phyloP scores from a whole-genome alignment of 2,888 invertebrate species.

The Epinotia ramella region DNA sequence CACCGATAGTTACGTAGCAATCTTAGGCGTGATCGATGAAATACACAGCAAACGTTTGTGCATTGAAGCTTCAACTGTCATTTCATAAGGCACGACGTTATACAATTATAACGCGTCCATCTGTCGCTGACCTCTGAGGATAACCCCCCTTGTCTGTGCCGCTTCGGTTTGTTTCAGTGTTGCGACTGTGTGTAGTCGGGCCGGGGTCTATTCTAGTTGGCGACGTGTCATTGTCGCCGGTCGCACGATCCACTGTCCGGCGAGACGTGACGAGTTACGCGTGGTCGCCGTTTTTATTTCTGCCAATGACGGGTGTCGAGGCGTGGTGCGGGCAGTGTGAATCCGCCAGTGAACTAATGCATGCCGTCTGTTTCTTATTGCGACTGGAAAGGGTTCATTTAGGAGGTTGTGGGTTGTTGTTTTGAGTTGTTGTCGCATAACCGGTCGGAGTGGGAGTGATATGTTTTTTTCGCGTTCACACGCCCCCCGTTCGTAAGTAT shows the following conservation, averaged over 20 bases:
- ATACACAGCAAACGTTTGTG: slow-evolving; percentile 79
- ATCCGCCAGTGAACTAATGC: slow-evolving; percentile 58
- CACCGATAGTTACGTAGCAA: slow-evolving; percentile 81
- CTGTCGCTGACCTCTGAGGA: slow-evolving; percentile 56
- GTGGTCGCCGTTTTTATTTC: slow-evolving; percentile 85
- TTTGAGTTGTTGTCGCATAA: slow-evolving; percentile 64
- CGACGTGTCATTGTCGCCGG: slow-evolving; percentile 79
- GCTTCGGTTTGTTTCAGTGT: slow-evolving; percentile 28
- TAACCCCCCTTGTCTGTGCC: slow-evolving; percentile 45
- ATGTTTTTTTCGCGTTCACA: slow-evolving; percentile 80
- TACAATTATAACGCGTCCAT: slow-evolving; percentile 66
- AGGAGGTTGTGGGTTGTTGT: slow-evolving; percentile 48
- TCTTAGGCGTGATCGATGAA: slow-evolving; percentile 83
- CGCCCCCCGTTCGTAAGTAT: slow-evolving; percentile 71
- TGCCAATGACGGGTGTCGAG: slow-evolving; percentile 85
- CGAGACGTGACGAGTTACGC: slow-evolving; percentile 84
- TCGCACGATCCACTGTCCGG: slow-evolving; percentile 82
- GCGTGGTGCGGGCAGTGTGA: slow-evolving; percentile 79
- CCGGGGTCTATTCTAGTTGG: slow-evolving; percentile 62
- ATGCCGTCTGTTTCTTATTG: slow-evolving; percentile 61
- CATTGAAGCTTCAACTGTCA: slow-evolving; percentile 81
- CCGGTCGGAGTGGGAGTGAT: slow-evolving; percentile 82
- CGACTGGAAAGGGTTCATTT: slow-evolving; percentile 60
- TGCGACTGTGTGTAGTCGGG: slow-evolving; percentile 49
- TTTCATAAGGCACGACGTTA: slow-evolving; percentile 79